Conservation (phyloP, 1,140 invertebrate genomes). For the Cherax quadricarinatus region DNA sequence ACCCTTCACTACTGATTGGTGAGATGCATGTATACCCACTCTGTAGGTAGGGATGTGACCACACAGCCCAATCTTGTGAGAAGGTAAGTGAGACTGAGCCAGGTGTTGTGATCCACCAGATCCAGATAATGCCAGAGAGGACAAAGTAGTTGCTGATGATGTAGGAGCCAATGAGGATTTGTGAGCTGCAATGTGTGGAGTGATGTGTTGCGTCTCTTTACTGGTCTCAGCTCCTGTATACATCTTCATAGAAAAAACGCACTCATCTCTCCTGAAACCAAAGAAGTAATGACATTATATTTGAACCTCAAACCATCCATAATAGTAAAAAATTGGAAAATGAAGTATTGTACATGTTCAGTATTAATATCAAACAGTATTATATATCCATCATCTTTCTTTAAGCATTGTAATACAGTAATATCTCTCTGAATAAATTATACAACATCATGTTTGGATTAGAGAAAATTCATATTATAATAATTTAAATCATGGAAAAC, state of each 20-base stretch:
- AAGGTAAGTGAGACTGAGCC: constrained; percentile 50
- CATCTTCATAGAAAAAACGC: constrained; percentile 51
- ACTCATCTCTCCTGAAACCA: constrained; percentile 61
- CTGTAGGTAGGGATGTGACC: constrained; percentile 48
- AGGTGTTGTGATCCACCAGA: constrained; percentile 38
- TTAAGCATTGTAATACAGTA: too few species aligned
- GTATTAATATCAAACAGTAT: too few species aligned
- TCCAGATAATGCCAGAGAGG: constrained; percentile 33
- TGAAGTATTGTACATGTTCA: not conserved
- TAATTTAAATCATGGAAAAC: too few species aligned
- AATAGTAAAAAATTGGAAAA: not conserved
- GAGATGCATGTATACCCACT: constrained; percentile 52
- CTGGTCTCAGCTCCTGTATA: constrained; percentile 59
- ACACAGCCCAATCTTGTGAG: constrained; percentile 49
- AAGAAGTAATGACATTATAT: not conserved
- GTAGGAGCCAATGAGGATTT: constrained; percentile 58
- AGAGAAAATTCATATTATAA: too few species aligned
- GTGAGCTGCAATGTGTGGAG: constrained; percentile 65
- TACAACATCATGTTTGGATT: too few species aligned
- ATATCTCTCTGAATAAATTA: too few species aligned
- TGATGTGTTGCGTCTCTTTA: constrained; percentile 63
- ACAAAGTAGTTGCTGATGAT: constrained; percentile 32
- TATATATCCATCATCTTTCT: too few species aligned
- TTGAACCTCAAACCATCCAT: not conserved
- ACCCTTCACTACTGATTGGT: constrained; percentile 54